Base-by-base conservation (phyloP, 1,140 invertebrate species). In the Eulimnadia texana region DNA sequence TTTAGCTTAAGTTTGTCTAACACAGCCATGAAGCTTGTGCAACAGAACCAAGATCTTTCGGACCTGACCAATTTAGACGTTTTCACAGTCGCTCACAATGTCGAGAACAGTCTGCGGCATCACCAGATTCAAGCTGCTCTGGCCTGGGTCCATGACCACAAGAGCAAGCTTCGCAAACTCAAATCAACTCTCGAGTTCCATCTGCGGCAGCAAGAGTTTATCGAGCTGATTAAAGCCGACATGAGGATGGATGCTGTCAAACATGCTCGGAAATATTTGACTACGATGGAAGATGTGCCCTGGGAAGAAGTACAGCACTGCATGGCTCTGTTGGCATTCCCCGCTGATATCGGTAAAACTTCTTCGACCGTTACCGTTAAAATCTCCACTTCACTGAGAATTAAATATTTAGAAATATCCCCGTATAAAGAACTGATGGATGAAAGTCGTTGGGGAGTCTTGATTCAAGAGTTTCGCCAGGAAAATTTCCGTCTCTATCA, bases 121-220 rank as follows among this genome's bases (percentile, higher is more conserved):
- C 82, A 84, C 60, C 90, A 96, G 71, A 95, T 92, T 3, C 76
- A 78, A 2, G 88, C 89, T 67, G 96, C 93, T 70, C 78, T 97
- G n/a, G 79, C 84, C 55, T 99, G 95, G 95, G 97, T 94, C 71
- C 86, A 92, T 68, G 95, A 98, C 68, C 98, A 99, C 76, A 88
- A 91, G 71, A 95, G 92, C 2, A 98, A 97, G 71, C 78, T 98
- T 52, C 78, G 93, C 50, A 97, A 96, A 76, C 80, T 95, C 58
- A 89, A 90, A 68, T 89, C 86, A 22, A 88, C 81, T 25, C 85
- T 91, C 80, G 88, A 90, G 72, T 96, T 96, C 70, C 93, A 93
- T 72, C 78, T 98, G 60, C 80, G 93, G 24, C 84, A 95, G 67
- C 89, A 92, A 74, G 94, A 98, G 73, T 97, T 97, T 71, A 86